Evolutionary conservation across 2,797 vertebrate species (phyloP), one percentile per base, ranked within the genome.

Genomic region (Rhinogobio ventralis): DNA sequence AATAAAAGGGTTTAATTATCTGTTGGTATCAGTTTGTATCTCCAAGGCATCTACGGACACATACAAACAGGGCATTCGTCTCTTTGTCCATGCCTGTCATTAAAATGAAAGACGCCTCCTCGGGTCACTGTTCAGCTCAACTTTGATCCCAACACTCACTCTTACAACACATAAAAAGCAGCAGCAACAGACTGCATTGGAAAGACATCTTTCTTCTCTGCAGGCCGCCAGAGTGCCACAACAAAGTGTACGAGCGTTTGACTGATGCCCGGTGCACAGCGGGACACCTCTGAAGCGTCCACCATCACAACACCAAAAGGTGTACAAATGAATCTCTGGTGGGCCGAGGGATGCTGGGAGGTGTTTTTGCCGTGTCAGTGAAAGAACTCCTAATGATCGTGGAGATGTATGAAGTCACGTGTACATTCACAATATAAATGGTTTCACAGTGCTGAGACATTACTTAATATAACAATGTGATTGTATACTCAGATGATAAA

Each of bases 141-240:
- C 90, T 91, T 90, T 93, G 89, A 94, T 93, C 90, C 81, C 68
- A 86, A 66, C n/a, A 69, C 20, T 23, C 75, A 87, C 60, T 73
- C 10, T 86, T 75, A 81, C 71, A 89, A 90, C 66, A 68, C 1
- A 68, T 23, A 82, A 89, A 84, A 87, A 87, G 30, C 83, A 85
- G 62, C 51, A 74, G 69, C 77, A 79, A 53, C 36, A 82, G 45
- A n/a, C 86, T 73, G 87, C 90, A 80, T 83, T 84, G 3, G 28
- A 77, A 10, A 64, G 17, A 0, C 42, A 5, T 73, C 91, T 93
- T 92, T 93, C 86, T 92, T 93, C 90, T 90, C 87, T 30, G 62
- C 82, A 72, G 83, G 86, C 85, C 36, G 86, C 85, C 72, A 71
- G 90, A 89, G 88, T 88, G 88, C 49, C 85, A 75, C 72, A 86